Evolutionary conservation across 2,113 vertebrate genomes (phyloP), one percentile per base, ranked within the genome.

Genomic region (Paratilapia polleni): DNA sequence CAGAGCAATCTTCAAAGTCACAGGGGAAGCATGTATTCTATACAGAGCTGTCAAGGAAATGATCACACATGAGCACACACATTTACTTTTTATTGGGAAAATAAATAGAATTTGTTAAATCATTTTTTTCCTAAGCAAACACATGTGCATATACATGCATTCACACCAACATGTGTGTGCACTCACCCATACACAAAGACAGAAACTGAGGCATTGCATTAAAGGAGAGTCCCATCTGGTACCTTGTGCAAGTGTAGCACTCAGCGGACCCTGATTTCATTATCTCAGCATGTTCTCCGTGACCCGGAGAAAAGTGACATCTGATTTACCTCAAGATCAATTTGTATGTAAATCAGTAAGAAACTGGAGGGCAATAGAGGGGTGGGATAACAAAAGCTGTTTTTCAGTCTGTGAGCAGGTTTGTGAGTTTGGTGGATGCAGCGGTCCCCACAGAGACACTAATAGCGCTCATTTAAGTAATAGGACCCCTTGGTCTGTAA

Each of bases 311-410:
- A 95, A 96, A 95, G 94, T 95, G 94, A 96, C 95, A 95, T 96
- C 96, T 96, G 95, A 96, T 96, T 96, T 96, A 96, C 94, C 95
- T 95, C 95, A 94, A 95, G 94, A 96, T 95, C 95, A 96, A 96
- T 96, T 96, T 96, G 96, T 96, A 96, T 96, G 96, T 95, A 96
- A 96, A 96, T 96, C 94, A 95, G 94, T 84, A 49, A 92, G 90
- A 92, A 91, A 94, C 91, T 89, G 92, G 88, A 91, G 92, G 93
- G 94, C 92, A 91, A 91, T 76, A n/a, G 90, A 90, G 89, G 89
- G 88, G 83, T 93, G 94, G 93, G 83, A 90, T 91, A 90, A 93
- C 93, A 94, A 94, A 94, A 93, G 92, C 93, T 91, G 88, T 94
- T 94, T 93, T 88, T 87, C 90, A 93, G 89, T 93, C 87, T 73